Conservation (phyloP, 2,797 vertebrate genomes). For the Yasuhikotakia modesta region DNA sequence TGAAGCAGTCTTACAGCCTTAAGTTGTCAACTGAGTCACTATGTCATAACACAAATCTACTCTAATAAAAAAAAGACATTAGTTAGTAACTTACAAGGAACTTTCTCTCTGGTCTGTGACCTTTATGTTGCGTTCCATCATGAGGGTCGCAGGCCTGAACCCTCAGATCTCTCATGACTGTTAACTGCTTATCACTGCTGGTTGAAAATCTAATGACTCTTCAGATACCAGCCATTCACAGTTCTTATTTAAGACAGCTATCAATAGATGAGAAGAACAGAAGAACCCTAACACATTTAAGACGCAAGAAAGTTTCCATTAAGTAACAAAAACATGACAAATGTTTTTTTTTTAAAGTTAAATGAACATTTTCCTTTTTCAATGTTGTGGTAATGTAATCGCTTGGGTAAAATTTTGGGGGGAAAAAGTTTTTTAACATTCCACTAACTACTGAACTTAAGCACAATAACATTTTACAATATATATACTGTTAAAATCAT, state of each 20-base stretch:
- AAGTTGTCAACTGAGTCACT: too few species aligned
- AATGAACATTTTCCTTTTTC: too few species aligned
- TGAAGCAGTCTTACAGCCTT: too few species aligned
- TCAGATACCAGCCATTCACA: conserved; percentile 5
- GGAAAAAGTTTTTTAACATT: too few species aligned
- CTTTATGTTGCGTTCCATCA: not conserved
- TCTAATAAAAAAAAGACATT: not conserved
- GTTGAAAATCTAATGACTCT: conserved; percentile 25
- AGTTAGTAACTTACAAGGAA: not conserved
- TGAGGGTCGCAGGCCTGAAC: not conserved
- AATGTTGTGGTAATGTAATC: too few species aligned
- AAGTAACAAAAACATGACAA: too few species aligned
- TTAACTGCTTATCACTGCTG: conserved; percentile 24
- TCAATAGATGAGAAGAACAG: conserved; percentile 39
- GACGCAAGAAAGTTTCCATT: too few species aligned
- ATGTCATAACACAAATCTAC: not conserved
- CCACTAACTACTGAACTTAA: too few species aligned
- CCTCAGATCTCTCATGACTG: not conserved
- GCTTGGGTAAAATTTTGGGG: too few species aligned
- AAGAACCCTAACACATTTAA: not conserved
- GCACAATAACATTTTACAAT: too few species aligned
- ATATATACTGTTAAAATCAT: too few species aligned
- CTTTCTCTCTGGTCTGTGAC: not conserved
- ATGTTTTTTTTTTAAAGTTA: too few species aligned
- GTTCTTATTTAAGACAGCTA: conserved; percentile 42